Conservation (phyloP, 2,113 vertebrate species). For the Cariama cristata region DNA sequence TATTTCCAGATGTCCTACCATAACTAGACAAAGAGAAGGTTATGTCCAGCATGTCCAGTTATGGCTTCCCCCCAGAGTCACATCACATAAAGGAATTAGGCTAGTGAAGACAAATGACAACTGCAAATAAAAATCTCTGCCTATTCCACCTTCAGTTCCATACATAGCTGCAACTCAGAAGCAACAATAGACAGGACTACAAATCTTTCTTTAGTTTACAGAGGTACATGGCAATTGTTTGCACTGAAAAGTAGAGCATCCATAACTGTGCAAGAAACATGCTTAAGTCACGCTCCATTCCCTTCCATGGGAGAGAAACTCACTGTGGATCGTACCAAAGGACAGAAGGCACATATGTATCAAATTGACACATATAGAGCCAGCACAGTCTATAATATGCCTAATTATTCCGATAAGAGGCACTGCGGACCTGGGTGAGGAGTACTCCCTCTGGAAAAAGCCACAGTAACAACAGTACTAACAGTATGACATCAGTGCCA, state of each 20-base stretch:
- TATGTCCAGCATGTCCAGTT: neutral
- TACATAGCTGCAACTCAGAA: neutral
- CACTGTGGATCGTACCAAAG: neutral
- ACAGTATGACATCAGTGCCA: neutral
- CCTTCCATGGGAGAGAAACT: neutral
- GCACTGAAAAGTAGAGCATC: neutral
- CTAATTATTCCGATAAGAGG: neutral
- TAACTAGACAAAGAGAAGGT: neutral
- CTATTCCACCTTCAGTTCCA: neutral
- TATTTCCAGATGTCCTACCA: neutral
- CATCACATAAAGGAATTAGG: neutral
- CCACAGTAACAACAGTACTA: neutral
- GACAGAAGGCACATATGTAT: neutral
- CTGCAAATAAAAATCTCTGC: neutral
- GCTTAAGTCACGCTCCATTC: rapidly evolving
- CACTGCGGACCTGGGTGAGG: rapidly evolving
- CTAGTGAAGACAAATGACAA: neutral
- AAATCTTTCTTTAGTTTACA: neutral
- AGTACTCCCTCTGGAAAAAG: neutral
- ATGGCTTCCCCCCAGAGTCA: neutral
- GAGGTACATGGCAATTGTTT: neutral
- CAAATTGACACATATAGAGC: rapidly evolving
- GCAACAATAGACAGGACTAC: neutral
- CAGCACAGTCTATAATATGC: rapidly evolving
- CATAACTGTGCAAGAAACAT: neutral